These are phyloP conservation scores for Pemphigus obesinymphae DNA, from an alignment of 1,140 invertebrate genomes.

Conservation along the genomic window DNA sequence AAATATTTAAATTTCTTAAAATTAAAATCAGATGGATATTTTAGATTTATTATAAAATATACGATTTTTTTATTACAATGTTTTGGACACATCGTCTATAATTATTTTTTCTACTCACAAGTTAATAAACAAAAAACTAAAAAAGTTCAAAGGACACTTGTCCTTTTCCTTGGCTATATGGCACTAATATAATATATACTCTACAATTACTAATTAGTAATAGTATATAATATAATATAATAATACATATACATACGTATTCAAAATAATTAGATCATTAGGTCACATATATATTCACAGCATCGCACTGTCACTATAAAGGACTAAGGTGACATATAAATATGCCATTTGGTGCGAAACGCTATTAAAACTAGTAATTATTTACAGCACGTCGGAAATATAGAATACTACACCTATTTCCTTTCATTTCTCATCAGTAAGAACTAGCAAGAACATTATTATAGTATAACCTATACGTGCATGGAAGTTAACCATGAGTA, in stretches of 20 bases:
- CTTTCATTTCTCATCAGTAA: not conserved
- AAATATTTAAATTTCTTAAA: no score
- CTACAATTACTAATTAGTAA: no score
- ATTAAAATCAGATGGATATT: no score
- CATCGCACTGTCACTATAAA: not conserved
- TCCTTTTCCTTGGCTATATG: no score
- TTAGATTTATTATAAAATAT: no score
- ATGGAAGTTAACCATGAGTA: not conserved
- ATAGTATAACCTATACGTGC: not conserved
- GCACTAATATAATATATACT: no score
- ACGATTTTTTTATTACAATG: no score
- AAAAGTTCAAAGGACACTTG: no score
- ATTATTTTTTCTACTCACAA: no score
- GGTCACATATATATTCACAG: not conserved
- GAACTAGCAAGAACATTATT: not conserved
- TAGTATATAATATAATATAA: no score
- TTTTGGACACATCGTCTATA: no score
- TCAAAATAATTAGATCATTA: not conserved
- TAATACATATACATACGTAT: not conserved
- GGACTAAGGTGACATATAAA: not conserved
- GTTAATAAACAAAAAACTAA: no score
- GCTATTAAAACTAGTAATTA: not conserved
- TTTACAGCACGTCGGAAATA: not conserved
- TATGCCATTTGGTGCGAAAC: slow-evolving; percentile 4
- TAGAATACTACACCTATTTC: not conserved